Conservation (phyloP, 2,888 invertebrate species). For the Abrostola tripartita region DNA sequence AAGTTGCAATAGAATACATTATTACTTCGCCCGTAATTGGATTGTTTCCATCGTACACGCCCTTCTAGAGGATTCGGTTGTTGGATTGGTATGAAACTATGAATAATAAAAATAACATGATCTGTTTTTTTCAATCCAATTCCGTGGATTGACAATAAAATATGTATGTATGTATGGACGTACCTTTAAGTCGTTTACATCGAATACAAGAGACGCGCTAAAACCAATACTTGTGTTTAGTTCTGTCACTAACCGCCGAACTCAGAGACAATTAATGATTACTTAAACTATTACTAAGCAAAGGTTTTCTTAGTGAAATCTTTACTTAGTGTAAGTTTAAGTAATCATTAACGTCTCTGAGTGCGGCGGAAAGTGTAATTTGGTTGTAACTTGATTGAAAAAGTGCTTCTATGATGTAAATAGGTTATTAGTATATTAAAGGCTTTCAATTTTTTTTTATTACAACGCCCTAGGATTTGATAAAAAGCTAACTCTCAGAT, state of each 20-base stretch:
- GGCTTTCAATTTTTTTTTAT: no score
- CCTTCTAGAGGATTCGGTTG: conserved; percentile 20
- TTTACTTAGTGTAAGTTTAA: no score
- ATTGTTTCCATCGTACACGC: conserved; percentile 37
- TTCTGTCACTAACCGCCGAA: neutral
- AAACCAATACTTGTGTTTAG: neutral
- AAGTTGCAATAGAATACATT: conserved; percentile 51
- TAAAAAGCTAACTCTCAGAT: no score
- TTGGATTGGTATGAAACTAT: conserved; percentile 17
- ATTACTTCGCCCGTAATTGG: conserved; percentile 50
- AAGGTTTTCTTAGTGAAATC: no score
- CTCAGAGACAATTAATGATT: no score
- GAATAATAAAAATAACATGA: conserved; percentile 25
- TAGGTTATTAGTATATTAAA: no score
- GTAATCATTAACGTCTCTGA: no score
- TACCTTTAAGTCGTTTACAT: conserved; percentile 5
- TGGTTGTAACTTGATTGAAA: neutral
- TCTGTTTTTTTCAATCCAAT: conserved; percentile 22
- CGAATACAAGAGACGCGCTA: neutral
- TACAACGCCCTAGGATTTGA: no score
- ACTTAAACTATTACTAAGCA: no score
- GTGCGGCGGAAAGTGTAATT: no score
- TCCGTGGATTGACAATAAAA: conserved; percentile 21
- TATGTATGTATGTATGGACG: conserved; percentile 1
- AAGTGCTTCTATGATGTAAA: neutral